A percentile compares a stretch with the other conserved stretches of the same genome.
Evolutionary conservation across 2,113 vertebrate species (phyloP).

Genomic region (Peromyscus polionotus): DNA sequence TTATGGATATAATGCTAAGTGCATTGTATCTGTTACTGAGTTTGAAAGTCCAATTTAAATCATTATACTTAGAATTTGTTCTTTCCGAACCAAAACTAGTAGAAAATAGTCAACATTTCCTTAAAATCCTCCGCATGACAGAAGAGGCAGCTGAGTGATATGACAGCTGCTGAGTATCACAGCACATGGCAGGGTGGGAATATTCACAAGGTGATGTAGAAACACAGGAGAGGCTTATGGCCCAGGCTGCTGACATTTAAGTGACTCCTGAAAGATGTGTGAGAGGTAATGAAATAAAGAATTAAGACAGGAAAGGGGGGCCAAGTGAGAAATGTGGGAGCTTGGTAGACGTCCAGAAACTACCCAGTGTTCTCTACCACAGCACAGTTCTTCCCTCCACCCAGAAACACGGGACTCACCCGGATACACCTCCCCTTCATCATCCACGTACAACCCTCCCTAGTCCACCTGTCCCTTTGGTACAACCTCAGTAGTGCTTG

Average conservation of each 20-base stretch:
- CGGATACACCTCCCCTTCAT: neutral
- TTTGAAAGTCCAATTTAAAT: neutral
- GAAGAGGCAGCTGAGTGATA: neutral
- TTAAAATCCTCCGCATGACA: neutral
- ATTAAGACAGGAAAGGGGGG: neutral
- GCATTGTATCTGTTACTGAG: neutral
- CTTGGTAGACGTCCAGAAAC: neutral
- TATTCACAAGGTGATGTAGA: neutral
- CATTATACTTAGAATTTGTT: constrained; percentile 39
- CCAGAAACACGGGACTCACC: neutral
- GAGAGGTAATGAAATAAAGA: neutral
- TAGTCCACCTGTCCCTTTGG: neutral
- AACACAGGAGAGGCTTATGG: neutral
- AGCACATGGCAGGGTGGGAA: neutral
- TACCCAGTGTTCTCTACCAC: neutral
- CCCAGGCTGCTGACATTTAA: neutral
- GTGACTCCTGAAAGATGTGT: constrained; percentile 6
- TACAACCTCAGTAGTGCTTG: neutral
- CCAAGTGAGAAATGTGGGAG: neutral
- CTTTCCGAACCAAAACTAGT: neutral
- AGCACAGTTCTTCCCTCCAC: neutral
- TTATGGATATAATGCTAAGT: constrained; percentile 38
- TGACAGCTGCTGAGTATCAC: neutral
- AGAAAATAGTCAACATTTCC: constrained; percentile 23
- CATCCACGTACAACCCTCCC: neutral